A percentile compares a stretch with the other conserved stretches of the same genome.
phyloP scores from a whole-genome alignment of 2,113 vertebrate genomes.

The Nycticorax nycticorax region DNA sequence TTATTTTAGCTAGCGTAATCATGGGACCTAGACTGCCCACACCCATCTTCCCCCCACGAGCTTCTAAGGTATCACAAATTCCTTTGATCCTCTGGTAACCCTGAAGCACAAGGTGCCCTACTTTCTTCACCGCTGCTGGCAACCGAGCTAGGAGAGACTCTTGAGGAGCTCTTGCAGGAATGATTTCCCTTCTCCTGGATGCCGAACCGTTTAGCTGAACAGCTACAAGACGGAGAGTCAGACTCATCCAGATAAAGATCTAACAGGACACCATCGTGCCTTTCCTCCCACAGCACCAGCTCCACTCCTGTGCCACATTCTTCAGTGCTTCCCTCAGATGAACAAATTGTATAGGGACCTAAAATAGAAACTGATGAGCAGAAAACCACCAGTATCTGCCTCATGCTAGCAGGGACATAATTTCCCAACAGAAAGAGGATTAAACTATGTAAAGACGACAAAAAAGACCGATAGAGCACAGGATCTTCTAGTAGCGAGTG shows the following conservation, averaged over 20 bases:
- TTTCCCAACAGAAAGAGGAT: not conserved
- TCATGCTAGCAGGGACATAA: not conserved
- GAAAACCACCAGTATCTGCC: not conserved
- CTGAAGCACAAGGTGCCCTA: not conserved
- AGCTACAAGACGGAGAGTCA: not conserved
- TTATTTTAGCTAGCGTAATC: not conserved
- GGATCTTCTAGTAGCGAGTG: rapidly evolving
- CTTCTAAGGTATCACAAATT: not conserved
- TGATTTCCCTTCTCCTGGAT: not conserved
- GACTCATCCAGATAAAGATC: not conserved
- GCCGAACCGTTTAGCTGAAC: not conserved
- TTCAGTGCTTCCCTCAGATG: not conserved
- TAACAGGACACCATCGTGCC: not conserved
- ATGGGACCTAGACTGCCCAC: not conserved
- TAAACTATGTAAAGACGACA: not conserved
- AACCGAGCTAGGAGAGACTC: not conserved
- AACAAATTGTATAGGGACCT: not conserved
- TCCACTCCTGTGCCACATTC: rapidly evolving
- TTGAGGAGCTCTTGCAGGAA: not conserved
- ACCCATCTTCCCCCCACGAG: rapidly evolving
- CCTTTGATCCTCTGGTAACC: not conserved
- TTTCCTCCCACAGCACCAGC: not conserved
- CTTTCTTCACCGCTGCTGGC: not conserved
- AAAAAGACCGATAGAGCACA: not conserved
- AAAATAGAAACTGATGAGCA: not conserved